Base-by-base conservation (phyloP, 2,797 vertebrate genomes). In the Hirundo rustica region DNA sequence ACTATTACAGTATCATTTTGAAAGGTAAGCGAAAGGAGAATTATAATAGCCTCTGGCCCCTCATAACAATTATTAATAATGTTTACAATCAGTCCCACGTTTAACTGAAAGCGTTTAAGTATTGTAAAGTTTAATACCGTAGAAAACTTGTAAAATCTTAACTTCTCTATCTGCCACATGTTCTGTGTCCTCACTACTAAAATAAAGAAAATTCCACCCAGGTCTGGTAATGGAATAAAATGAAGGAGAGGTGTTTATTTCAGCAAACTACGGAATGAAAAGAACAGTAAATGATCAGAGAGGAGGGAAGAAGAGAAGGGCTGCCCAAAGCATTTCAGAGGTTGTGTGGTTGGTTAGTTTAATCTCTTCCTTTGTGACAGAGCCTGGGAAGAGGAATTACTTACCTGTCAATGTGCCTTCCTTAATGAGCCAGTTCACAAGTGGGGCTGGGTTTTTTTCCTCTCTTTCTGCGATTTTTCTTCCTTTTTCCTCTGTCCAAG, bases 361-460 rank as follows among this genome's bases (percentile, higher is more conserved):
- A 94, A 94, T 91, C 85, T 95, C 80, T 90, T 36, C 80, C 83
- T 96, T 92, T 85, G 93, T 96, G 92, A 93, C 80, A 94, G 88
- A 92, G 80, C 83, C 93, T 85, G 86, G 93, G 84, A 96, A 94
- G 92, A 94, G 82, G 92, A 92, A 95, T 96, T 94, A 94, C 96
- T 92, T 95, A 95, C 94, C 96, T 97, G 96, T 96, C 96, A 93
- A 93, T 92, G 92, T 86, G 88, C 92, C 90, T 90, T 78, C 86
- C 92, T 89, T 94, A 95, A 96, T 93, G 93, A 96, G 95, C 95
- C 86, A 16, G 84, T 96, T 96, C 96, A 89, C 85, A 91, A 95
- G 84, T 61, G 66, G 90, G 90, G 75, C 61, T 93, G 77, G 91
- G 84, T 73, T 96, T 93, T 76, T 86, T 85, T 19, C 86, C 94